phyloP scores from a whole-genome alignment of 2,113 vertebrate genomes.

The Serilophus lunatus region DNA sequence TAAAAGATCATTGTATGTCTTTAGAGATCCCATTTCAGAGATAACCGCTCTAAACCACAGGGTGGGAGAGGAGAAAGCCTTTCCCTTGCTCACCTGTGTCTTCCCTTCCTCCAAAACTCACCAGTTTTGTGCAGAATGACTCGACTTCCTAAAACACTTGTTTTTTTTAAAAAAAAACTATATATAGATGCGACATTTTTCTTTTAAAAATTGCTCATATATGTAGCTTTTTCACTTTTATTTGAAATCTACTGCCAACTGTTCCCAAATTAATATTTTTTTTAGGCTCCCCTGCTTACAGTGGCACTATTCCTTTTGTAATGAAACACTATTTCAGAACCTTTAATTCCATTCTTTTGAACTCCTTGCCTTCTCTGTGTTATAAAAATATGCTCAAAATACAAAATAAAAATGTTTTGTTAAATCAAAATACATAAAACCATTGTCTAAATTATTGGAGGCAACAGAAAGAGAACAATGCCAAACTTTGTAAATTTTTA shows the following conservation, averaged over 20 bases:
- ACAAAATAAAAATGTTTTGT: not conserved
- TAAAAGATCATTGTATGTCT: conserved; percentile 38
- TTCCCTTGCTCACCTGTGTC: conserved; percentile 47
- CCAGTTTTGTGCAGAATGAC: conserved; percentile 41
- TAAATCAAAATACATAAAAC: not conserved
- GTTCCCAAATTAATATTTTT: not conserved
- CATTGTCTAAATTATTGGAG: not conserved
- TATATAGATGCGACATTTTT: not conserved
- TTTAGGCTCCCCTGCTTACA: not conserved
- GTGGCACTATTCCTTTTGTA: not conserved
- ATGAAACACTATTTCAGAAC: not conserved
- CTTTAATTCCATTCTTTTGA: not conserved
- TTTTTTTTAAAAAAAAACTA: not conserved
- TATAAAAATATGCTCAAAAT: not conserved
- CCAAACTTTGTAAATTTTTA: not conserved
- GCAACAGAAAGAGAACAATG: not conserved
- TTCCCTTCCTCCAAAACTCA: conserved; percentile 73
- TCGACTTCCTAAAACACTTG: not conserved
- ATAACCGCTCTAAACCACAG: conserved; percentile 14
- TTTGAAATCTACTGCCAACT: not conserved
- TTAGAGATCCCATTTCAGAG: conserved; percentile 58
- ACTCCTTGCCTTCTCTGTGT: not conserved
- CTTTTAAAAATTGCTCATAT: not conserved
- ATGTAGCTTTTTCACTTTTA: not conserved
- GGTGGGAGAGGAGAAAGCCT: not conserved